These are phyloP conservation scores for Drosophila paramelanica DNA, from an alignment of 2,888 invertebrate genomes.

Conservation along the genomic window DNA sequence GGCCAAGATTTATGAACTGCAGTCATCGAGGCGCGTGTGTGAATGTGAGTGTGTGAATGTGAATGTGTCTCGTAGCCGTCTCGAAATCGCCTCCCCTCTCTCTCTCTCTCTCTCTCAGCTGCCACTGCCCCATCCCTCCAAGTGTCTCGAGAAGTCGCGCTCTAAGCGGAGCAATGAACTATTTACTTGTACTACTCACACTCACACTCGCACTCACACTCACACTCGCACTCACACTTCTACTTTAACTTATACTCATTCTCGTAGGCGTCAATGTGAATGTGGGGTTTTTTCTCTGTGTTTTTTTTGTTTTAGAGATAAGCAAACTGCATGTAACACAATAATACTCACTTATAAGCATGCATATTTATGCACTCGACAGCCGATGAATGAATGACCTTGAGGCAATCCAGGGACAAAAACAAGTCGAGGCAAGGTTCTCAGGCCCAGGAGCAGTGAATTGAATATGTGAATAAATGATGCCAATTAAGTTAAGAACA, in stretches of 20 bases:
- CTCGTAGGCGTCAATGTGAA: slow-evolving; percentile 43
- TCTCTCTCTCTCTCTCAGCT: slow-evolving; percentile 24
- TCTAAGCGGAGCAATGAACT: slow-evolving; percentile 74
- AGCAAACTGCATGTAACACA: slow-evolving; percentile 55
- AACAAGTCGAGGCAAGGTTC: slow-evolving; percentile 31
- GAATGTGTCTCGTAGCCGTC: slow-evolving; percentile 52
- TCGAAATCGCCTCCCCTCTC: slow-evolving; percentile 23
- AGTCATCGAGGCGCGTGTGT: slow-evolving; percentile 40
- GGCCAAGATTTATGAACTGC: slow-evolving; percentile 78
- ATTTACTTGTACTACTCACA: slow-evolving; percentile 57
- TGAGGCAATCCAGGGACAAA: slow-evolving; percentile 43
- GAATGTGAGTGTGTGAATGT: slow-evolving; percentile 24
- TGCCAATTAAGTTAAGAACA: slow-evolving; percentile 6
- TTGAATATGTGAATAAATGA: slow-evolving; percentile 1
- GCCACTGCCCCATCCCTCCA: slow-evolving; percentile 9
- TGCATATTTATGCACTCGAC: slow-evolving; percentile 68
- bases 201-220: slow-evolving; percentile 4
- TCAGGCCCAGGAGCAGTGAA: slow-evolving; percentile 29
- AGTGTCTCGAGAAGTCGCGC: slow-evolving; percentile 43
- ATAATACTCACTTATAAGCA: slow-evolving; percentile 52
- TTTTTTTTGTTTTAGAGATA: slow-evolving; percentile 40
- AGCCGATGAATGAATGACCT: slow-evolving; percentile 57
- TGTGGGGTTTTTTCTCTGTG: slow-evolving; percentile 14
- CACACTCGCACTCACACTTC: slow-evolving; percentile 1
- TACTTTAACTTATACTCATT: slow-evolving; percentile 8